A percentile compares a stretch with the other conserved stretches of the same genome.
Conservation (phyloP, 92 coral and sea anemone species). For the Epizoanthus stellaris region DNA sequence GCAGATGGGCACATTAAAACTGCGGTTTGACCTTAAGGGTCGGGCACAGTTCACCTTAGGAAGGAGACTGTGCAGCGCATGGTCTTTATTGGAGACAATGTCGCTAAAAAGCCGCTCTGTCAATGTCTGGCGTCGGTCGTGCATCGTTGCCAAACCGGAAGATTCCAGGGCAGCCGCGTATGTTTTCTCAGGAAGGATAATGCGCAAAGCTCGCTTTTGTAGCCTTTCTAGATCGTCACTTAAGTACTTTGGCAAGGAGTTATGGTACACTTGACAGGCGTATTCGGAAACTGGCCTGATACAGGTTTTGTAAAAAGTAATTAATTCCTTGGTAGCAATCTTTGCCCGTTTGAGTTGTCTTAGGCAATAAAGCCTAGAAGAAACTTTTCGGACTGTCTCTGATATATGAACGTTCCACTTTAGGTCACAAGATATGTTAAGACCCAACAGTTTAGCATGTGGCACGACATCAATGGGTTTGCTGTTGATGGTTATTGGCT, state of each 20-base stretch:
- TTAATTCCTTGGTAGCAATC: not conserved
- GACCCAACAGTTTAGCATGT: conserved; percentile 24
- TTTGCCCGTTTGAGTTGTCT: conserved; percentile 24
- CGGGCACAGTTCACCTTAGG: conserved; percentile 14
- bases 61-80: conserved; percentile 26
- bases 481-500: conserved; percentile 13
- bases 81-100: conserved; percentile 10
- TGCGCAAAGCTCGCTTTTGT: conserved; percentile 34
- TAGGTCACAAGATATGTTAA: conserved; percentile 19
- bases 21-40: not conserved
- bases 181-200: conserved; percentile 25
- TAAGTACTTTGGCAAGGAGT: conserved; percentile 34
- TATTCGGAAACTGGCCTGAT: conserved; percentile 15
- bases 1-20: not conserved
- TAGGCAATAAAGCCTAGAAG: conserved; percentile 5
- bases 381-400: conserved; percentile 12
- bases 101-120: not conserved
- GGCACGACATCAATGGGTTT: conserved; percentile 4
- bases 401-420: not conserved
- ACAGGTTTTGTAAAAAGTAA: conserved; percentile 2
- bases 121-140: conserved; percentile 10
- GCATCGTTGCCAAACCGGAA: conserved; percentile 6
- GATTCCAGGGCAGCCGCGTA: conserved; percentile 31
- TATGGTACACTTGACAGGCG: conserved; percentile 1
- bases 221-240: conserved; percentile 30